Conservation (phyloP, 2,888 invertebrate genomes). For the Tetragnatha montana region DNA sequence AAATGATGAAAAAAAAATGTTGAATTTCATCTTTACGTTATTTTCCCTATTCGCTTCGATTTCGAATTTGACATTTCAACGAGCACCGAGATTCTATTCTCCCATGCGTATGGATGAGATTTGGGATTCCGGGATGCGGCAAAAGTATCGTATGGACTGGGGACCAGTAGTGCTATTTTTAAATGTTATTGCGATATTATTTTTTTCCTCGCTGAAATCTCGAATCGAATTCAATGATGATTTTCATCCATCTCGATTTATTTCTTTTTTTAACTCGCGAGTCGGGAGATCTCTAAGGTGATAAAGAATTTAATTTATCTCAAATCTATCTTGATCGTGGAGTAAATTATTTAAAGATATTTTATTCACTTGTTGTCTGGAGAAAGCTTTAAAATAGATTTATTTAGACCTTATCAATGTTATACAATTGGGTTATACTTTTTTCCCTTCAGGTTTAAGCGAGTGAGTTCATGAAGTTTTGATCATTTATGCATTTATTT, state of each 20-base stretch:
- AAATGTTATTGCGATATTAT: neutral
- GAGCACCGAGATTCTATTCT: slow-evolving; percentile 44
- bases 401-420: too few species aligned
- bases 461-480: too few species aligned
- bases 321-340: too few species aligned
- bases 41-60: slow-evolving; percentile 31
- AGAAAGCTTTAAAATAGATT: too few species aligned
- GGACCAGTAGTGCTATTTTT: neutral
- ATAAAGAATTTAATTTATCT: too few species aligned
- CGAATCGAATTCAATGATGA: neutral
- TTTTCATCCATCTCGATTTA: neutral
- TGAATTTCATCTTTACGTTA: slow-evolving; percentile 24
- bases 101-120: slow-evolving; percentile 61
- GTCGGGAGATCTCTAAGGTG: too few species aligned
- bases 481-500: too few species aligned
- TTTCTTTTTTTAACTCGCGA: neutral
- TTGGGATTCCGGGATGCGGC: slow-evolving; percentile 29
- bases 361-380: too few species aligned
- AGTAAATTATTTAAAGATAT: too few species aligned
- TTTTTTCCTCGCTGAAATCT: neutral
- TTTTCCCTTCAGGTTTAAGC: too few species aligned
- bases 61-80: slow-evolving; percentile 59
- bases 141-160: slow-evolving; percentile 30
- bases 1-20: neutral
- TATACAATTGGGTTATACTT: too few species aligned